These are phyloP conservation scores for Meiosimyza decipiens DNA, from an alignment of 2,888 invertebrate species.

Conservation along the genomic window DNA sequence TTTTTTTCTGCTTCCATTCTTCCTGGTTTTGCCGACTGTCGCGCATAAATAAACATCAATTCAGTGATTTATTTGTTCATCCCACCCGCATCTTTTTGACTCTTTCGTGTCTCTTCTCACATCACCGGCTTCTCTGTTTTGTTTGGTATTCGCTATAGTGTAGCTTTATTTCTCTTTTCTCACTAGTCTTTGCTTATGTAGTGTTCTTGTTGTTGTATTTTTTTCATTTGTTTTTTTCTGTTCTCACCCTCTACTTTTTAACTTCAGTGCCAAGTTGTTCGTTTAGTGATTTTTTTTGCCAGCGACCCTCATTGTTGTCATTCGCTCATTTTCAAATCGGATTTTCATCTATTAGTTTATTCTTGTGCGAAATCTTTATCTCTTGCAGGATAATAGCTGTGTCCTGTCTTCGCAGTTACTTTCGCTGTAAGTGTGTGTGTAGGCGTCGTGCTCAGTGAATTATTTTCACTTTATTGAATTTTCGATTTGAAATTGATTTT, in stretches of 20 bases:
- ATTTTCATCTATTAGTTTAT: slow-evolving; percentile 57
- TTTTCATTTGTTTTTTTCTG: not conserved
- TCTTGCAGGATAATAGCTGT: slow-evolving; percentile 41
- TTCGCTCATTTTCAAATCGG: slow-evolving; percentile 64
- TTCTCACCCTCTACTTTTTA: slow-evolving; percentile 5
- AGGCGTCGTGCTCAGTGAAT: slow-evolving; percentile 28
- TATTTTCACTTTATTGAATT: slow-evolving; percentile 52
- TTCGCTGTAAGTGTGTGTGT: slow-evolving; percentile 5
- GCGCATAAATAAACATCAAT: slow-evolving; percentile 36
- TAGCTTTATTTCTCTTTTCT: not conserved
- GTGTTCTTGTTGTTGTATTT: not conserved
- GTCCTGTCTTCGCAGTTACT: slow-evolving; percentile 13
- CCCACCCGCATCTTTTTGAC: not conserved
- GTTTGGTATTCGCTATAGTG: too few species aligned
- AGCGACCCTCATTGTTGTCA: slow-evolving; percentile 47
- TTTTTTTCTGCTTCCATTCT: not conserved
- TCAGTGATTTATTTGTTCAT: slow-evolving; percentile 32
- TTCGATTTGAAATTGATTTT: slow-evolving; percentile 55
- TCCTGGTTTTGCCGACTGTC: slow-evolving; percentile 14
- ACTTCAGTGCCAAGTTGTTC: not conserved
- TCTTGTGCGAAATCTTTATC: slow-evolving; percentile 63
- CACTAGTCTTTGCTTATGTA: not conserved
- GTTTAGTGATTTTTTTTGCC: not conserved
- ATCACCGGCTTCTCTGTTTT: too few species aligned
- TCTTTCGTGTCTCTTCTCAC: not conserved